Conservation (phyloP, 2,888 invertebrate species). For the Ernsta delagoae region DNA sequence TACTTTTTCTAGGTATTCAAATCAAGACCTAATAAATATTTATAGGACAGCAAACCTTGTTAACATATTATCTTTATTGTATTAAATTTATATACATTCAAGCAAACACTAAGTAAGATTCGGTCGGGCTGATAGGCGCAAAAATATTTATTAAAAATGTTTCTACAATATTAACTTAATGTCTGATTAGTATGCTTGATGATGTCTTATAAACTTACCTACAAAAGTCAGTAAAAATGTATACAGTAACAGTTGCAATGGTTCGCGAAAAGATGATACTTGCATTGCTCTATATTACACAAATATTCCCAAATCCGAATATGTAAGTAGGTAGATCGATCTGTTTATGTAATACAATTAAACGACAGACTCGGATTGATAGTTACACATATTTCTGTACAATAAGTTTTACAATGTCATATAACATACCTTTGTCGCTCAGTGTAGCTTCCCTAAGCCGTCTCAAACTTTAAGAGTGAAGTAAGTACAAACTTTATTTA, state of each 20-base stretch:
- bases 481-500: slow-evolving; percentile 75
- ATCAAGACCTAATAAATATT: no score
- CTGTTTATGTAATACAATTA: neutral
- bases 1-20: no score
- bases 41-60: no score
- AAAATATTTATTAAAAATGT: no score
- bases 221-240: slow-evolving; percentile 1
- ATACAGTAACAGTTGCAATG: neutral
- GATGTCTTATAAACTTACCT: neutral
- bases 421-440: no score
- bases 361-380: slow-evolving; percentile 10
- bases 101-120: no score
- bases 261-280: neutral
- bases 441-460: slow-evolving; percentile 42
- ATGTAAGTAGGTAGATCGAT: slow-evolving; percentile 2
- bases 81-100: no score
- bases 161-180: no score
- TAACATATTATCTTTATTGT: no score
- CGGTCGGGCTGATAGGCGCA: no score
- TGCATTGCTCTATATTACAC: slow-evolving; percentile 14
- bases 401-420: slow-evolving; percentile 30
- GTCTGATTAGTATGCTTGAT: slow-evolving; percentile 4
- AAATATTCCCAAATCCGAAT: slow-evolving; percentile 6
- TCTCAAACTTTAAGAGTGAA: slow-evolving; percentile 57
- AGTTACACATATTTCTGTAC: slow-evolving; percentile 35